Evolutionary conservation across 2,113 vertebrate species (phyloP).

Genomic region (Xerus inauris): DNA sequence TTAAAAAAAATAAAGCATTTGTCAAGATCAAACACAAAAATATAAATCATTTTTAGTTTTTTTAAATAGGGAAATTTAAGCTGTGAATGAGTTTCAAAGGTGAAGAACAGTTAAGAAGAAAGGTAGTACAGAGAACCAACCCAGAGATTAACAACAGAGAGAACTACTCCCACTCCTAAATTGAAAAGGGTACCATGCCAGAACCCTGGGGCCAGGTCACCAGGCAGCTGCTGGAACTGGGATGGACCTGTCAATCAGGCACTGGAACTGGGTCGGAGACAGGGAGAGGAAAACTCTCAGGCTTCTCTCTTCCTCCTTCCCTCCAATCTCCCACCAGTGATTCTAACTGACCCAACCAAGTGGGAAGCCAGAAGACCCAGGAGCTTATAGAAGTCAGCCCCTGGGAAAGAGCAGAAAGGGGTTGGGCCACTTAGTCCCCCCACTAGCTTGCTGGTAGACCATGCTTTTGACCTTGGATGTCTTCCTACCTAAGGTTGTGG

Average conservation of each 20-base stretch:
- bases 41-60: background rate
- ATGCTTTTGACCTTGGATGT: fast-evolving
- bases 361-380: background rate
- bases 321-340: background rate
- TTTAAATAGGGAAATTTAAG: background rate
- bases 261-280: background rate
- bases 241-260: background rate
- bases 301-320: background rate
- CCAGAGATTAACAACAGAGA: background rate
- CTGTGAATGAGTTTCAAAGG: background rate
- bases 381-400: background rate
- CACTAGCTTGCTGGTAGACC: no score
- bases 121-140: background rate
- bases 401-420: background rate
- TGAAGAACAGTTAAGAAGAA: background rate
- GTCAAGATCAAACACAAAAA: background rate
- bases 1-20: conserved; percentile 10
- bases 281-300: background rate
- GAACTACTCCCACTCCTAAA: background rate
- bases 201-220: background rate
- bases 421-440: no score
- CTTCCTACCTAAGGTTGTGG: no score
- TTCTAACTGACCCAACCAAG: background rate
- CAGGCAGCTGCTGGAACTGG: background rate
- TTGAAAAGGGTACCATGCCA: background rate